phyloP scores from a whole-genome alignment of 2,113 vertebrate species.

The Saccopteryx bilineata region DNA sequence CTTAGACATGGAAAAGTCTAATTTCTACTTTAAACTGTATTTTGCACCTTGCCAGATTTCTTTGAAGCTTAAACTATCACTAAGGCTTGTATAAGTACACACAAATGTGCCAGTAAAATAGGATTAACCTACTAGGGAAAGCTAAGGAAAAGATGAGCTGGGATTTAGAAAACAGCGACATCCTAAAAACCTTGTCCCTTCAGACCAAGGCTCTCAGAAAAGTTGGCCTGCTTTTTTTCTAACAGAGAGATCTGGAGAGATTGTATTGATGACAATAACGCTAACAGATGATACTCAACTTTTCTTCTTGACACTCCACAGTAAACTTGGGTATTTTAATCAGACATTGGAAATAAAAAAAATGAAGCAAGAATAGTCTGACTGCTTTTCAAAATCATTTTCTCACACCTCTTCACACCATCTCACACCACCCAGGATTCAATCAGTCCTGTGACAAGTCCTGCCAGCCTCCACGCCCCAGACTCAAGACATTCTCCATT shows the following conservation, averaged over 20 bases:
- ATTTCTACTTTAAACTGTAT: conserved; percentile 50
- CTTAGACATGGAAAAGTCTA: conserved; percentile 6
- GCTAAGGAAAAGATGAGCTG: conserved; percentile 9
- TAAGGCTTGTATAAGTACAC: neutral
- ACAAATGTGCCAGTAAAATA: neutral
- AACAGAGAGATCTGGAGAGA: neutral
- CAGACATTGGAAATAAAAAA: conserved; percentile 20
- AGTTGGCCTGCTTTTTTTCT: neutral
- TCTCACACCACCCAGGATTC: neutral
- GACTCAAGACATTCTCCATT: neutral
- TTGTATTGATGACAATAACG: conserved; percentile 50
- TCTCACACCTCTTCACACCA: neutral
- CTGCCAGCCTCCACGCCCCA: neutral
- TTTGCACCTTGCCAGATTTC: conserved; percentile 51
- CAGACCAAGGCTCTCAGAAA: conserved; percentile 27
- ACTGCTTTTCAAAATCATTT: conserved; percentile 59
- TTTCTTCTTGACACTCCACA: conserved; percentile 20
- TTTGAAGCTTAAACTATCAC: conserved; percentile 58
- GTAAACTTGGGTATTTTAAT: conserved; percentile 54
- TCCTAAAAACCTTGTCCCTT: neutral
- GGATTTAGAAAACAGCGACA: neutral
- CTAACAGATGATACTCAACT: conserved; percentile 29
- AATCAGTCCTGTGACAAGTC: neutral
- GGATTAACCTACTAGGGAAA: conserved; percentile 42
- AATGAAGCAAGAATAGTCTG: conserved; percentile 48